These are phyloP conservation scores for Drosophila meridionalis DNA, from an alignment of 2,888 invertebrate genomes.

Conservation along the genomic window DNA sequence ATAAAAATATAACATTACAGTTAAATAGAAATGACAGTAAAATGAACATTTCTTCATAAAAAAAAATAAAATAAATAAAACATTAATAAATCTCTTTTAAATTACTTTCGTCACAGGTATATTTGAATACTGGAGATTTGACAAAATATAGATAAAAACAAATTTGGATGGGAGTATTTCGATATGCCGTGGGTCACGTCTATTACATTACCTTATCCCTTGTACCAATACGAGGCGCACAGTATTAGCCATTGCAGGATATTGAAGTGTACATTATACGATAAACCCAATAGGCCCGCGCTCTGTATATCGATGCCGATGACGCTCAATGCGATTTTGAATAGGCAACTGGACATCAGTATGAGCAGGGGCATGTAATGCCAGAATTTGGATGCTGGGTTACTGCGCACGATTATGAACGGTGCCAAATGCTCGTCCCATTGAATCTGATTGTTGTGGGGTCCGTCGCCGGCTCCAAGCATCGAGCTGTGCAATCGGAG, in stretches of 20 bases:
- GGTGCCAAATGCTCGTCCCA: conserved; percentile 2
- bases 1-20: background rate
- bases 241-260: conserved; percentile 40
- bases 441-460: conserved; percentile 16
- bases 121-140: background rate
- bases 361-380: conserved; percentile 33
- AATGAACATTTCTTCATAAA: background rate
- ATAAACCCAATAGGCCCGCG: conserved; percentile 28
- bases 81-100: background rate
- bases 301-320: conserved; percentile 21
- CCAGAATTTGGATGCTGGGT: conserved; percentile 23
- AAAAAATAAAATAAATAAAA: background rate
- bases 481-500: background rate
- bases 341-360: conserved; percentile 23
- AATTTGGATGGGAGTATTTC: background rate
- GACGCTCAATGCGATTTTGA: conserved; percentile 14
- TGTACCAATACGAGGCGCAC: conserved; percentile 27
- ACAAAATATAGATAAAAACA: background rate
- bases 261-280: conserved; percentile 34
- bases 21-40: background rate
- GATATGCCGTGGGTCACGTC: background rate
- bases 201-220: conserved; percentile 8
- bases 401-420: conserved; percentile 15
- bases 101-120: background rate
- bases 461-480: conserved; percentile 53